Conservation (phyloP, 1,140 invertebrate species). For the Centruroides vittatus region DNA sequence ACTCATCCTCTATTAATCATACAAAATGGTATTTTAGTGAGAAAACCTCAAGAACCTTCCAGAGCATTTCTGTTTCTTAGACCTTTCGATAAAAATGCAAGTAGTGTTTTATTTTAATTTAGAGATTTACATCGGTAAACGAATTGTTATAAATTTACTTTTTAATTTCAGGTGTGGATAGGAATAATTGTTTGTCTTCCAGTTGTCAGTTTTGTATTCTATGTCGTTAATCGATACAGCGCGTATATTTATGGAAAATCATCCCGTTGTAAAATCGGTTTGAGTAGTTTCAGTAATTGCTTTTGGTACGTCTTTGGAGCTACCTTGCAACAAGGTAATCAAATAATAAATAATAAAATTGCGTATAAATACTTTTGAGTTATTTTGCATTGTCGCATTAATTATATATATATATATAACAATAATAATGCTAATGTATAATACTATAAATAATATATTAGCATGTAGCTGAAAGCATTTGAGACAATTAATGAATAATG, state of each 20-base stretch:
- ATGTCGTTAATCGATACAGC: not conserved
- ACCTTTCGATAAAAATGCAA: conserved; percentile 2
- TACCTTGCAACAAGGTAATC: conserved; percentile 67
- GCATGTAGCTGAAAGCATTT: too few species aligned
- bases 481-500: too few species aligned
- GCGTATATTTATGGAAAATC: not conserved
- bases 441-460: too few species aligned
- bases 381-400: too few species aligned
- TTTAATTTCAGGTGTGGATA: conserved; percentile 7
- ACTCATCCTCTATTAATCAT: conserved; percentile 1
- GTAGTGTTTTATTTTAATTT: not conserved
- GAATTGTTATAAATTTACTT: not conserved
- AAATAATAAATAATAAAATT: too few species aligned
- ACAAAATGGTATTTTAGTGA: not conserved
- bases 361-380: too few species aligned
- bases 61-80: conserved; percentile 7
- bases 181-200: not conserved
- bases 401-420: too few species aligned
- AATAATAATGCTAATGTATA: too few species aligned
- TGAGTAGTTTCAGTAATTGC: conserved; percentile 47
- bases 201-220: conserved; percentile 1
- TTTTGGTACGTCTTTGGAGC: conserved; percentile 81
- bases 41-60: conserved; percentile 4
- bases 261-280: conserved; percentile 31
- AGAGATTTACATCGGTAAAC: too few species aligned